These are phyloP conservation scores for Brachymystax lenok DNA, from an alignment of 2,797 vertebrate species.

Conservation along the genomic window DNA sequence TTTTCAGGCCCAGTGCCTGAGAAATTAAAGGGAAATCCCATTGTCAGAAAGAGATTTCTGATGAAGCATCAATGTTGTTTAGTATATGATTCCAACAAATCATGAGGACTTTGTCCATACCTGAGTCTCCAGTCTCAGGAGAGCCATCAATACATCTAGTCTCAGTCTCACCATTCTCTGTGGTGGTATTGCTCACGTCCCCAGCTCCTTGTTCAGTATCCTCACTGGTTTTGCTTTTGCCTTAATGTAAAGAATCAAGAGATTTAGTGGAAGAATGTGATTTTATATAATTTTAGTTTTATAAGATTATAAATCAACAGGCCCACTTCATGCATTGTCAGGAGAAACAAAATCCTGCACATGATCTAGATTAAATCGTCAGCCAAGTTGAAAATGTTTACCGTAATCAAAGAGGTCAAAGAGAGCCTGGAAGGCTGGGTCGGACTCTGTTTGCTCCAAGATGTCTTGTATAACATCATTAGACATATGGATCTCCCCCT, in stretches of 20 bases:
- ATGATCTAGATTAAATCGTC: neutral
- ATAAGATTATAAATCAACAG: neutral
- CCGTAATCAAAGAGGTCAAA: constrained; percentile 96
- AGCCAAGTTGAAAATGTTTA: constrained; percentile 65
- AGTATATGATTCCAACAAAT: neutral
- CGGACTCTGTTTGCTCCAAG: constrained; percentile 94
- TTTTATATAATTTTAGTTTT: too few relatives aligned
- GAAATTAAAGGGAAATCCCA: constrained; percentile 27
- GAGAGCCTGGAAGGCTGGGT: constrained; percentile 96
- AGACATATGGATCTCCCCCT: constrained; percentile 98
- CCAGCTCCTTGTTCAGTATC: constrained; percentile 65
- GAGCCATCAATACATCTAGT: constrained; percentile 61
- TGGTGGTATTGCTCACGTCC: constrained; percentile 66
- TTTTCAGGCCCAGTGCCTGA: constrained; percentile 56
- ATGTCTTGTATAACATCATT: constrained; percentile 98
- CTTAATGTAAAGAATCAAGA: constrained; percentile 65
- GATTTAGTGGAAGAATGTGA: neutral
- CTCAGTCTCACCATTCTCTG: constrained; percentile 69
- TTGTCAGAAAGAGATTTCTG: neutral
- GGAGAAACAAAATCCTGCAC: too few relatives aligned
- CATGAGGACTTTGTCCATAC: constrained; percentile 38
- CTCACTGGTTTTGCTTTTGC: constrained; percentile 82
- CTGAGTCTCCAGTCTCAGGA: constrained; percentile 72
- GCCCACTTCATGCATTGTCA: neutral
- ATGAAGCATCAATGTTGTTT: neutral